These are phyloP conservation scores for Trematocara unimaculatum DNA, from an alignment of 2,113 vertebrate genomes.

Conservation along the genomic window DNA sequence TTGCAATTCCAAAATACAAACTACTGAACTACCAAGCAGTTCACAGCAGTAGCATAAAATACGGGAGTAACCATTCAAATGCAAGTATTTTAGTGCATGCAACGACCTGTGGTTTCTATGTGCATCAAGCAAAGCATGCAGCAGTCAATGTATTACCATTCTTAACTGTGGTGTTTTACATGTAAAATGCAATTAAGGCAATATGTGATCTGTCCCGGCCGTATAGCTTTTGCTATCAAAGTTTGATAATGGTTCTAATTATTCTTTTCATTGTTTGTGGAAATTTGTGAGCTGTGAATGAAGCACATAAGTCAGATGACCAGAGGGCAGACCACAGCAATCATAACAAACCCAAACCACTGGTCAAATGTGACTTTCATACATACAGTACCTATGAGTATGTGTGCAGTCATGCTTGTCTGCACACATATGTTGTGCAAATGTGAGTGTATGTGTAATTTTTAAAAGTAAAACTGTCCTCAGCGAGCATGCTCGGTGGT, in stretches of 20 bases:
- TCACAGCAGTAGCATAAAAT: constrained; percentile 13
- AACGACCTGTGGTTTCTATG: constrained; percentile 20
- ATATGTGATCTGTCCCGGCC: constrained; percentile 13
- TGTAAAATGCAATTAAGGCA: neutral
- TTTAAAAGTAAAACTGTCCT: constrained; percentile 14
- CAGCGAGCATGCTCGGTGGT: constrained; percentile 38
- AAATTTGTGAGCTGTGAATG: constrained; percentile 16
- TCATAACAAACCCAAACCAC: neutral
- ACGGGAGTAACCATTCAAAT: constrained; percentile 28
- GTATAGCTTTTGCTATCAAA: neutral
- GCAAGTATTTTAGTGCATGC: constrained; percentile 51
- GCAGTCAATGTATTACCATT: neutral
- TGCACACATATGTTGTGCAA: constrained; percentile 19
- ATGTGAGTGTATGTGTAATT: neutral
- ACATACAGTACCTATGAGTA: neutral
- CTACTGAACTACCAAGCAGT: neutral
- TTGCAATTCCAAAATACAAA: neutral
- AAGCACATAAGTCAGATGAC: constrained; percentile 10
- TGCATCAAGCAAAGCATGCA: constrained; percentile 62
- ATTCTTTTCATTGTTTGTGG: neutral
- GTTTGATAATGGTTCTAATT: neutral
- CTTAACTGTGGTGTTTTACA: neutral
- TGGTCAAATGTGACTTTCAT: neutral
- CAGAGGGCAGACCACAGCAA: neutral
- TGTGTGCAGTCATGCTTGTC: constrained; percentile 30